phyloP scores from a whole-genome alignment of 2,888 invertebrate species.

The Pecten maximus region DNA sequence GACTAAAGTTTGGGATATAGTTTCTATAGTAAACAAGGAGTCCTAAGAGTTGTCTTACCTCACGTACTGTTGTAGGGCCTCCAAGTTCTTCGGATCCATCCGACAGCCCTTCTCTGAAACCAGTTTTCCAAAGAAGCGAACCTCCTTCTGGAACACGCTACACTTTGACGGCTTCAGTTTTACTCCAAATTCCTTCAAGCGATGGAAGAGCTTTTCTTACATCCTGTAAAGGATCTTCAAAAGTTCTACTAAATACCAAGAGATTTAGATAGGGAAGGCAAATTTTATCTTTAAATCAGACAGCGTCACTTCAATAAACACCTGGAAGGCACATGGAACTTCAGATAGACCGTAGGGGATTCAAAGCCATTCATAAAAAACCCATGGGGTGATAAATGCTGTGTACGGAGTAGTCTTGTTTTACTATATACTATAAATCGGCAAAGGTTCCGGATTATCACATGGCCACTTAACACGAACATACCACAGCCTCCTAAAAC shows the following conservation, averaged over 20 bases:
- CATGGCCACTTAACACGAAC: too few species aligned
- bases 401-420: not conserved
- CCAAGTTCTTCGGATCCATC: conserved; percentile 51
- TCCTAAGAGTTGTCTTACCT: conserved; percentile 54
- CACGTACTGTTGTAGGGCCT: conserved; percentile 51
- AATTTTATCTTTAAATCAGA: conserved; percentile 47
- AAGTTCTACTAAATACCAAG: conserved; percentile 48
- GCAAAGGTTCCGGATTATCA: too few species aligned
- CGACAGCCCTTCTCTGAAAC: conserved; percentile 54
- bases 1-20: conserved; percentile 53
- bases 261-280: conserved; percentile 56
- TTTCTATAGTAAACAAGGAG: conserved; percentile 52
- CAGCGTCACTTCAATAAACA: not conserved
- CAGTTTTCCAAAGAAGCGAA: conserved; percentile 56
- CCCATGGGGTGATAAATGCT: not conserved
- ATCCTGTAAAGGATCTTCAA: conserved; percentile 55
- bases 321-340: not conserved
- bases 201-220: conserved; percentile 43
- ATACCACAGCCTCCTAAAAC: too few species aligned
- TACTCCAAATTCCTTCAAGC: conserved; percentile 48
- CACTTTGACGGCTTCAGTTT: conserved; percentile 58
- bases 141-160: conserved; percentile 52
- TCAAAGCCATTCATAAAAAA: not conserved
- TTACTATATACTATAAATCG: too few species aligned
- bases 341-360: not conserved